These are phyloP conservation scores for Otus scops DNA, from an alignment of 2,797 vertebrate species.

Conservation along the genomic window DNA sequence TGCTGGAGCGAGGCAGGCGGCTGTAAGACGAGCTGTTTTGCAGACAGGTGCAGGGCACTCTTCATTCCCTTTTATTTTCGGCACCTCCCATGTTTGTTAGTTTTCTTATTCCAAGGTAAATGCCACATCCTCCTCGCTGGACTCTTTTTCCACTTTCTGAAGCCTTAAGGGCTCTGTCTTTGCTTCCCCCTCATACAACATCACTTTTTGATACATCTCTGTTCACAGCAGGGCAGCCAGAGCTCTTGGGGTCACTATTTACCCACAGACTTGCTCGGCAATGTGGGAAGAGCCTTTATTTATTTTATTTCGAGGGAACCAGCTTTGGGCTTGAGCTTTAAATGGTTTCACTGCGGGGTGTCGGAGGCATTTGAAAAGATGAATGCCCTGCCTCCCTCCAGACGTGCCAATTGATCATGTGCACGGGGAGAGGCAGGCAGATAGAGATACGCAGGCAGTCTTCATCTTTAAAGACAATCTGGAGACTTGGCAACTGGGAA, in stretches of 20 bases:
- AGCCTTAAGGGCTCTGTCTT: background rate
- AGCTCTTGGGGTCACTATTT: background rate
- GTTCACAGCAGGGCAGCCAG: background rate
- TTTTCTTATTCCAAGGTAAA: background rate
- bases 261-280: background rate
- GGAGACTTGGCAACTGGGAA: background rate
- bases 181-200: background rate
- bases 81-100: background rate
- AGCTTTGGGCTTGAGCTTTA: background rate
- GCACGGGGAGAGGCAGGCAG: background rate
- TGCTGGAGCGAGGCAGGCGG: accelerated
- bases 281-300: background rate
- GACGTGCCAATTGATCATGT: background rate
- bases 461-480: background rate
- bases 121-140: background rate
- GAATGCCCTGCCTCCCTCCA: background rate
- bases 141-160: background rate
- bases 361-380: background rate
- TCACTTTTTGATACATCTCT: accelerated
- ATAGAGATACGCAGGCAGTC: background rate
- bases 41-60: background rate
- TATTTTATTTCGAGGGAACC: background rate
- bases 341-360: background rate
- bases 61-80: background rate
- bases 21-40: background rate